These are phyloP conservation scores for Craniophora ligustri DNA, from an alignment of 2,888 invertebrate genomes.

Conservation along the genomic window DNA sequence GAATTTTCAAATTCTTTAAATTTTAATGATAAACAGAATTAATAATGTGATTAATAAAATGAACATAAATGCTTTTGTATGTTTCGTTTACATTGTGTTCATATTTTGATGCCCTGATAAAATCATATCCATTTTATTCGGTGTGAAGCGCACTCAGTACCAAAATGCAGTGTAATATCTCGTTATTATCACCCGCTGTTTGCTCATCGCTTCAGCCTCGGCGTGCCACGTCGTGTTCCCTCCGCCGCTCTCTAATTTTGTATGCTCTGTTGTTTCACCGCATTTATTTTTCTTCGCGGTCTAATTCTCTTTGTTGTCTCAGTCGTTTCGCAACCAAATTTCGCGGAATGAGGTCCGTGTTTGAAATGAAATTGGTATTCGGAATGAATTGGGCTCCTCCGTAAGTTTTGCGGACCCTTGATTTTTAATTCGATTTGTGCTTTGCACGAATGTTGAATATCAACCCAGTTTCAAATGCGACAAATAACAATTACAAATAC, in stretches of 20 bases:
- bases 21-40: no score
- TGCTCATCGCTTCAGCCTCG: constrained; percentile 17
- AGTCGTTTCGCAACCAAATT: constrained; percentile 87
- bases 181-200: background rate
- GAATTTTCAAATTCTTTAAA: no score
- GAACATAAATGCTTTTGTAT: no score
- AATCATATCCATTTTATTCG: no score
- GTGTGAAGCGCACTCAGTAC: background rate
- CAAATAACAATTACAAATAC: constrained; percentile 55
- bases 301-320: constrained; percentile 87
- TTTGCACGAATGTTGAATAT: constrained; percentile 69
- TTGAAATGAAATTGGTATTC: constrained; percentile 86
- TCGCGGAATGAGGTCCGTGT: constrained; percentile 83
- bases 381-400: constrained; percentile 78
- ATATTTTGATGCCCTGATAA: no score
- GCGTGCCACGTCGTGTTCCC: constrained; percentile 58
- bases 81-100: no score
- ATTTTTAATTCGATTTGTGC: constrained; percentile 78
- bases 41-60: no score
- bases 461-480: constrained; percentile 57
- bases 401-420: constrained; percentile 74
- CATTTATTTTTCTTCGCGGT: constrained; percentile 87
- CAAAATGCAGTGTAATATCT: background rate
- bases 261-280: constrained; percentile 83
- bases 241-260: constrained; percentile 78